Conservation (phyloP, 2,888 invertebrate species). For the Hololepta plana region DNA sequence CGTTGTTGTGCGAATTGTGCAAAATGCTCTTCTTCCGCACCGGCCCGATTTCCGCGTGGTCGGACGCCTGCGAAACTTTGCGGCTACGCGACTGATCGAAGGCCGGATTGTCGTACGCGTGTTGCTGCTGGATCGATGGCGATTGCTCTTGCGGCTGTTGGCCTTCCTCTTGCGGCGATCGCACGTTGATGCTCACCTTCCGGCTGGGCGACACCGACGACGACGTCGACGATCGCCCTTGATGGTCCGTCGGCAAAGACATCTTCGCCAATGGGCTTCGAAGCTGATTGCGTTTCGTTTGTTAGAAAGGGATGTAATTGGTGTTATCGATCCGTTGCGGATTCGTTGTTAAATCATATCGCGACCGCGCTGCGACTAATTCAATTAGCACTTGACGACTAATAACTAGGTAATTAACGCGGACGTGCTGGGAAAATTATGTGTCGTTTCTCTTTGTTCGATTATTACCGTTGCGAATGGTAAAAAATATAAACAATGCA, state of each 20-base stretch:
- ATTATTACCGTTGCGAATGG: too few species aligned
- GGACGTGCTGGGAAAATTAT: too few species aligned
- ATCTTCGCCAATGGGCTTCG: constrained; percentile 6
- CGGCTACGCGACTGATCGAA: constrained; percentile 35
- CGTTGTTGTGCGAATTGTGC: constrained; percentile 31
- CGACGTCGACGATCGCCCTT: constrained; percentile 6
- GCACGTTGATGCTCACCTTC: constrained; percentile 7
- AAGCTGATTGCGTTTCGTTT: not conserved
- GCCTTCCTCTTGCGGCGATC: constrained; percentile 8
- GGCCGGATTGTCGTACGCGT: constrained; percentile 44
- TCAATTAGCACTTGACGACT: too few species aligned
- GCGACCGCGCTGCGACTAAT: too few species aligned
- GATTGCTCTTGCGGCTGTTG: constrained; percentile 14
- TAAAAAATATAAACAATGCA: too few species aligned
- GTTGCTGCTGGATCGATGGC: constrained; percentile 26
- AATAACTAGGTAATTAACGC: too few species aligned
- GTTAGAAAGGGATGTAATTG: too few species aligned
- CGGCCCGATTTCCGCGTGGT: constrained; percentile 44
- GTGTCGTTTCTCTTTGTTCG: too few species aligned
- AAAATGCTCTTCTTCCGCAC: constrained; percentile 54
- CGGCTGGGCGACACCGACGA: constrained; percentile 5
- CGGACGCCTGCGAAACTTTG: constrained; percentile 21
- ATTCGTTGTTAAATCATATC: too few species aligned
- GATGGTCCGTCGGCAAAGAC: constrained; percentile 12
- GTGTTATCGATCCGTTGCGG: too few species aligned